phyloP scores from a whole-genome alignment of 2,888 invertebrate genomes.

The Lissonota sp. region DNA sequence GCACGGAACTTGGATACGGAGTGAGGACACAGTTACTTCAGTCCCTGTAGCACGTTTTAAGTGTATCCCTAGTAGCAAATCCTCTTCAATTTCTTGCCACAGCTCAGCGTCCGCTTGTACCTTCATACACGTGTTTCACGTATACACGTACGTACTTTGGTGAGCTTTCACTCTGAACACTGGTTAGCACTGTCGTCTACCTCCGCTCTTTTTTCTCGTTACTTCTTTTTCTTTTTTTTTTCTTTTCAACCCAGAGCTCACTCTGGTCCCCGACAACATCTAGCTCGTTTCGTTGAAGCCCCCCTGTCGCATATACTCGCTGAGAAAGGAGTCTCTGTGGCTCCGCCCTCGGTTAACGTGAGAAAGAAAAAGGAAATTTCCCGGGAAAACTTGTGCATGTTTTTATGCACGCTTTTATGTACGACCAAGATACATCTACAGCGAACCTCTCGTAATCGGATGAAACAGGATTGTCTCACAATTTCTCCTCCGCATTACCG shows the following conservation, averaged over 20 bases:
- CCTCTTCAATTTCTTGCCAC: constrained; percentile 52
- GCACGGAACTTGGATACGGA: constrained; percentile 18
- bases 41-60: constrained; percentile 20
- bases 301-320: constrained; percentile 37
- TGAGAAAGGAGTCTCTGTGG: background rate
- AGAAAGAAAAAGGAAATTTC: constrained; percentile 1
- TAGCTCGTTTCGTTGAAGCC: constrained; percentile 52
- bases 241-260: constrained; percentile 46
- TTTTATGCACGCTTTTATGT: too few species aligned
- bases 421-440: constrained; percentile 31
- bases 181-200: constrained; percentile 69
- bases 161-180: constrained; percentile 66
- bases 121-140: background rate
- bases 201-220: constrained; percentile 63
- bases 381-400: constrained; percentile 53
- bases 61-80: constrained; percentile 42
- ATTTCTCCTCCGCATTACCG: constrained; percentile 50
- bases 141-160: constrained; percentile 41
- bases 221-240: constrained; percentile 57
- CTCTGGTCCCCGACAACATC: constrained; percentile 54
- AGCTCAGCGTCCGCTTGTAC: constrained; percentile 41
- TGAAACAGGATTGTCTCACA: constrained; percentile 49
- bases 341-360: constrained; percentile 13
- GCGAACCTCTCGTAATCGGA: constrained; percentile 52
- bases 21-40: constrained; percentile 43